Percentiles rank a stretch among this genome's conserved stretches.
Evolutionary conservation across 1,140 invertebrate species (phyloP).

Genomic region (Drosophila kanapiae): DNA sequence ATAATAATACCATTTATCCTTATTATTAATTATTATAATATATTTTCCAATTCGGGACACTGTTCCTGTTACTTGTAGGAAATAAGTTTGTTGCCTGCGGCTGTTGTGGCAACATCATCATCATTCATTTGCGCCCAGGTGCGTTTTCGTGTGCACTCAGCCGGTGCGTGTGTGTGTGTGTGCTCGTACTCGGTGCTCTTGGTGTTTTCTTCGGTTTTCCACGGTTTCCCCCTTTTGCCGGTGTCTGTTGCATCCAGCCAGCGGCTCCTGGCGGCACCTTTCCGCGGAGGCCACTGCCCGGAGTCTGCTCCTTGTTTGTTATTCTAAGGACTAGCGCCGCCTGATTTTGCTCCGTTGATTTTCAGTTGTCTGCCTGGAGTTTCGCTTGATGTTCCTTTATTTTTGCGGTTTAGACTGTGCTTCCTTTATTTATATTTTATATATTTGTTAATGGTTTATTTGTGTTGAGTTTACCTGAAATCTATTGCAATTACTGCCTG

Average conservation of each 20-base stretch:
- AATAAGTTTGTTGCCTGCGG: conserved; percentile 22
- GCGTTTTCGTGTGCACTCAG: conserved; percentile 63
- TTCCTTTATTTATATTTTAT: background rate
- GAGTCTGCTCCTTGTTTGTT: conserved; percentile 36
- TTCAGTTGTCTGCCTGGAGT: background rate
- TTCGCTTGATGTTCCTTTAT: background rate
- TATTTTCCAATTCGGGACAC: background rate
- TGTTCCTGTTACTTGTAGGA: background rate
- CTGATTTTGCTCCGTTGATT: conserved; percentile 25
- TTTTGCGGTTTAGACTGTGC: background rate
- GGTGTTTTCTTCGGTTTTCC: background rate
- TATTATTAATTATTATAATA: background rate
- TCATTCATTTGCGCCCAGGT: conserved; percentile 81
- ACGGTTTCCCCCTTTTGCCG: conserved; percentile 8
- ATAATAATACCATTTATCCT: too few species aligned
- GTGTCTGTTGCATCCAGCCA: conserved; percentile 45
- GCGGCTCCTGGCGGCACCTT: conserved; percentile 10
- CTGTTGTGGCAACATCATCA: conserved; percentile 62
- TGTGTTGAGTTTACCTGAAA: too few species aligned
- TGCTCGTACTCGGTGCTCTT: conserved; percentile 20
- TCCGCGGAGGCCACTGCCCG: conserved; percentile 14
- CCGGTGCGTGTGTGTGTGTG: conserved; percentile 10
- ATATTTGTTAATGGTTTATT: background rate
- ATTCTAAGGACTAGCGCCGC: conserved; percentile 34
- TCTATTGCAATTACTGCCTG: background rate